These are phyloP conservation scores for Nestor notabilis DNA, from an alignment of 2,113 vertebrate species.

Conservation along the genomic window DNA sequence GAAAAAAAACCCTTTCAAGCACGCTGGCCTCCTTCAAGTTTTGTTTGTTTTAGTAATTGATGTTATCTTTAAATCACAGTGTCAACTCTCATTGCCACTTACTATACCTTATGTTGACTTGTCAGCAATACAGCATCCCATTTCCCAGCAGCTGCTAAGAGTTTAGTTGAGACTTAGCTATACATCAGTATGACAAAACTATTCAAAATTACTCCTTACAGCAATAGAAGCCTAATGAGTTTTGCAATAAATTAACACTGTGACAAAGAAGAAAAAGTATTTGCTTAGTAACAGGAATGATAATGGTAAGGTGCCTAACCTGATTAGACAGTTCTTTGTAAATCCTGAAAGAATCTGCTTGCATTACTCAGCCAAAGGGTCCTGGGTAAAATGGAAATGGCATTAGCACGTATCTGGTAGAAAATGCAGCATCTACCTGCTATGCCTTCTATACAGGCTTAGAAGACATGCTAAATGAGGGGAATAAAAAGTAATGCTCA, in stretches of 20 bases:
- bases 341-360: not conserved
- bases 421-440: not conserved
- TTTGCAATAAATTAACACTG: constrained; percentile 2
- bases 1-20: not conserved
- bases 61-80: constrained; percentile 3
- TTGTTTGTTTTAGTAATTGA: not conserved
- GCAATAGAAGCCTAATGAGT: constrained; percentile 9
- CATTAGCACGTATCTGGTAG: not conserved
- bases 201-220: constrained; percentile 9
- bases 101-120: constrained; percentile 12
- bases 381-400: not conserved
- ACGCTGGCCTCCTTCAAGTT: not conserved
- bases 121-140: not conserved
- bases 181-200: not conserved
- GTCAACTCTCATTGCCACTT: not conserved
- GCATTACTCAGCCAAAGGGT: not conserved
- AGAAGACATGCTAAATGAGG: not conserved
- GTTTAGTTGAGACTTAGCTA: not conserved
- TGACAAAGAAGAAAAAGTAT: not conserved
- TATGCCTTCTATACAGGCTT: not conserved
- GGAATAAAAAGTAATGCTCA: not conserved
- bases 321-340: not conserved
- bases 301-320: not conserved
- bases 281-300: not conserved
- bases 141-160: constrained; percentile 20